phyloP scores from a whole-genome alignment of 2,888 invertebrate genomes.

The Oligia latruncula region DNA sequence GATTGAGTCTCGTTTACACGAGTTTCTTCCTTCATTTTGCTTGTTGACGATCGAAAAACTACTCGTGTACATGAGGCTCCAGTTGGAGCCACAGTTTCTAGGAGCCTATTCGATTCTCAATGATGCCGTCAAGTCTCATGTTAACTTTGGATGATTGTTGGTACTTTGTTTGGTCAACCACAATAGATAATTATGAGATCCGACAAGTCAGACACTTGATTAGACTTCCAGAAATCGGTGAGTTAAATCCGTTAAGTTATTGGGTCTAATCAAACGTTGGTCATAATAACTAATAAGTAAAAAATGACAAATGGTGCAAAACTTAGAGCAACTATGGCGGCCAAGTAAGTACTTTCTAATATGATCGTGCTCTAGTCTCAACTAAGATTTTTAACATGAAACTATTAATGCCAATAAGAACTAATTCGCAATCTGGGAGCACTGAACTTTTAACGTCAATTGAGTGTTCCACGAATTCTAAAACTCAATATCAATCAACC shows the following conservation, averaged over 20 bases:
- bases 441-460: neutral
- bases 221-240: neutral
- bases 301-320: neutral
- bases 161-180: neutral
- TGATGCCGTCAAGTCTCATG: neutral
- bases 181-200: neutral
- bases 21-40: neutral
- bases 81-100: neutral
- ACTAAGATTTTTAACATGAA: neutral
- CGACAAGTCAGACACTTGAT: neutral
- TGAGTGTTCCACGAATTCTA: constrained; percentile 4
- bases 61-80: constrained; percentile 1
- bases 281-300: no score
- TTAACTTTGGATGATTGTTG: neutral
- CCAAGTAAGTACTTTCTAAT: neutral
- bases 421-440: neutral
- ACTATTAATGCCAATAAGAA: neutral
- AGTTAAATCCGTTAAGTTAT: neutral
- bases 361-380: neutral
- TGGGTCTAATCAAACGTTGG: neutral
- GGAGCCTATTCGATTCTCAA: neutral
- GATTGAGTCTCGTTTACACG: neutral
- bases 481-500: constrained; percentile 1
- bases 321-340: neutral
- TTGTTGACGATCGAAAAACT: neutral